These are phyloP conservation scores for Sweltsa coloradensis DNA, from an alignment of 1,140 invertebrate genomes.

Conservation along the genomic window DNA sequence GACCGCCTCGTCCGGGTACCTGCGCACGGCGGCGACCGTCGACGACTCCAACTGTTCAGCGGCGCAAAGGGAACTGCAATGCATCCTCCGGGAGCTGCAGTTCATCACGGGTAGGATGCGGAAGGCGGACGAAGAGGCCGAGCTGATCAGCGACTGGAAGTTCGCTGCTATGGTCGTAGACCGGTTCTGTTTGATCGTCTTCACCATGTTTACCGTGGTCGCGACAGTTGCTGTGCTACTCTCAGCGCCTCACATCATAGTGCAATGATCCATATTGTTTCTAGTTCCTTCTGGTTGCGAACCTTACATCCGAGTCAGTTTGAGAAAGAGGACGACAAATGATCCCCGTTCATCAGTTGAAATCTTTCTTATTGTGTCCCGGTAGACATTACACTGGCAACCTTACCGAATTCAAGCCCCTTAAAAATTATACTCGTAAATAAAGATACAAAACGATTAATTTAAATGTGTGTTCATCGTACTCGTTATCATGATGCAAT, in stretches of 20 bases:
- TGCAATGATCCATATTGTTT: conserved; percentile 48
- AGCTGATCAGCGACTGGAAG: conserved; percentile 95
- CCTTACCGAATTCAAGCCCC: too few species aligned
- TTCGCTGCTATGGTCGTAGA: conserved; percentile 99
- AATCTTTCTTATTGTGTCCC: too few species aligned
- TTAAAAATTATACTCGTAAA: too few species aligned
- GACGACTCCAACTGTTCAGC: conserved; percentile 17
- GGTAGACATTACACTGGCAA: too few species aligned
- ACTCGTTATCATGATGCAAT: too few species aligned
- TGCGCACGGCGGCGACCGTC: conserved; percentile 9
- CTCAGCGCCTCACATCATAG: conserved; percentile 91
- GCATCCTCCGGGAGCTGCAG: conserved; percentile 82
- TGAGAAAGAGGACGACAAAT: too few species aligned
- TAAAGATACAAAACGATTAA: too few species aligned
- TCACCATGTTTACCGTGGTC: conserved; percentile 90
- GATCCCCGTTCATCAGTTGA: too few species aligned
- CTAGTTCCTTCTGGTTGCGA: too few species aligned
- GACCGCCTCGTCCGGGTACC: conserved; percentile 10
- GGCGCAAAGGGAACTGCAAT: conserved; percentile 54
- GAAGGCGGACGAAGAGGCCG: conserved; percentile 80
- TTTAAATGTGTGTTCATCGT: too few species aligned
- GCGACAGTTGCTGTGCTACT: conserved; percentile 89
- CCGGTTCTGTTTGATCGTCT: conserved; percentile 92
- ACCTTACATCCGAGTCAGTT: too few species aligned
- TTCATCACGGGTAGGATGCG: conserved; percentile 87